Percentiles rank a stretch among this genome's conserved stretches.
Conservation (phyloP, 2,888 invertebrate species). For the Stictocephala bisonia region DNA sequence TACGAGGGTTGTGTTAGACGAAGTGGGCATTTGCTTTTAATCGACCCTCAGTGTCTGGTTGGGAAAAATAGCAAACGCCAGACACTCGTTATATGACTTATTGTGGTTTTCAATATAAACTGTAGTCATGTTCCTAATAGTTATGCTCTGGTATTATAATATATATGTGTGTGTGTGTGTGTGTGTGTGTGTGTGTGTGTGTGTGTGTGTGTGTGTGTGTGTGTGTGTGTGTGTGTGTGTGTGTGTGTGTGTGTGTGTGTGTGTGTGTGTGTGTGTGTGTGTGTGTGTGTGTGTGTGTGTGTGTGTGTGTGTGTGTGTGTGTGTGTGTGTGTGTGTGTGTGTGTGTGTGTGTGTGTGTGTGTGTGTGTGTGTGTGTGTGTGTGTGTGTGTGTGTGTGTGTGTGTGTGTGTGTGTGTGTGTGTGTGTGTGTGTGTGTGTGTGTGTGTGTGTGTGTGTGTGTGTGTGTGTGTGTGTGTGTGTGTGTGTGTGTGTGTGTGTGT, state of each 20-base stretch:
- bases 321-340: neutral
- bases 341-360: neutral
- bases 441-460: neutral
- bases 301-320: constrained; percentile 9
- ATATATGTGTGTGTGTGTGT: neutral
- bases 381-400: neutral
- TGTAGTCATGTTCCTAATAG: too few relatives aligned
- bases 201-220: constrained; percentile 13
- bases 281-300: constrained; percentile 13
- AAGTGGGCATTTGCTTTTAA: too few relatives aligned
- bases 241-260: constrained; percentile 5
- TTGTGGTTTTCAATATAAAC: too few relatives aligned
- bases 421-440: neutral
- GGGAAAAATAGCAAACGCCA: too few relatives aligned
- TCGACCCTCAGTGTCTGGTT: too few relatives aligned
- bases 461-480: neutral
- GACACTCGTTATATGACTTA: too few relatives aligned
- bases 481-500: constrained; percentile 2
- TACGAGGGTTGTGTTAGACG: too few relatives aligned
- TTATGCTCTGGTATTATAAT: too few relatives aligned
- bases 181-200: constrained; percentile 5
- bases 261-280: constrained; percentile 13
- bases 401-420: neutral
- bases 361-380: neutral
- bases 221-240: constrained; percentile 1